These are phyloP conservation scores for Nyctibius bracteatus DNA, from an alignment of 2,113 vertebrate species.

Conservation along the genomic window DNA sequence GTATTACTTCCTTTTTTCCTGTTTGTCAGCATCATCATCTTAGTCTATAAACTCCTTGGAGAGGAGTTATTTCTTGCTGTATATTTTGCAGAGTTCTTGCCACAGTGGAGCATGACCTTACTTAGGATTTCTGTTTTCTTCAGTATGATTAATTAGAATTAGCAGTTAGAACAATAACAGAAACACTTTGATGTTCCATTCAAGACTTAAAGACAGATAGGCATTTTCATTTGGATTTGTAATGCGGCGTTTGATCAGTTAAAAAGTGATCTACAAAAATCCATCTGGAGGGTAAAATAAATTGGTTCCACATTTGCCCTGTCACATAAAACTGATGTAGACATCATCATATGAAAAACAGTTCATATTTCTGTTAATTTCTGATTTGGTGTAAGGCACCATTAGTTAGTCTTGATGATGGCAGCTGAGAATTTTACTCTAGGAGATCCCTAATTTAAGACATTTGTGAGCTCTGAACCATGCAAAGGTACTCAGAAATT, in stretches of 20 bases:
- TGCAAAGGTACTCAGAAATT: not conserved
- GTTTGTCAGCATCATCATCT: not conserved
- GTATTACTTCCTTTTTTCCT: not conserved
- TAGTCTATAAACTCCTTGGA: not conserved
- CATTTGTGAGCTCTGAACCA: not conserved
- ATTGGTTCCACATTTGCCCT: not conserved
- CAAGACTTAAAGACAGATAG: not conserved
- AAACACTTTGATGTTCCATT: not conserved
- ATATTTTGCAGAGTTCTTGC: not conserved
- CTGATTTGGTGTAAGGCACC: not conserved
- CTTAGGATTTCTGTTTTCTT: not conserved
- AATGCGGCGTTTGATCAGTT: not conserved
- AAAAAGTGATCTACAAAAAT: conserved; percentile 5
- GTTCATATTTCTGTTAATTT: not conserved
- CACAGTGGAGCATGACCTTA: not conserved
- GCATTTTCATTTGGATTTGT: conserved; percentile 1
- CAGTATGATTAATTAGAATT: not conserved
- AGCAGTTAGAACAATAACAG: not conserved
- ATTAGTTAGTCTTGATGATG: not conserved
- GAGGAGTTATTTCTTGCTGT: not conserved
- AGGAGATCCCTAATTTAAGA: not conserved
- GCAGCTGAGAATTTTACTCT: not conserved
- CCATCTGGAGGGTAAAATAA: conserved; percentile 10
- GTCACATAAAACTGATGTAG: not conserved
- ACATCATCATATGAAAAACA: not conserved